Base-by-base conservation (phyloP, 2,888 invertebrate genomes). In the Tillus elongatus region DNA sequence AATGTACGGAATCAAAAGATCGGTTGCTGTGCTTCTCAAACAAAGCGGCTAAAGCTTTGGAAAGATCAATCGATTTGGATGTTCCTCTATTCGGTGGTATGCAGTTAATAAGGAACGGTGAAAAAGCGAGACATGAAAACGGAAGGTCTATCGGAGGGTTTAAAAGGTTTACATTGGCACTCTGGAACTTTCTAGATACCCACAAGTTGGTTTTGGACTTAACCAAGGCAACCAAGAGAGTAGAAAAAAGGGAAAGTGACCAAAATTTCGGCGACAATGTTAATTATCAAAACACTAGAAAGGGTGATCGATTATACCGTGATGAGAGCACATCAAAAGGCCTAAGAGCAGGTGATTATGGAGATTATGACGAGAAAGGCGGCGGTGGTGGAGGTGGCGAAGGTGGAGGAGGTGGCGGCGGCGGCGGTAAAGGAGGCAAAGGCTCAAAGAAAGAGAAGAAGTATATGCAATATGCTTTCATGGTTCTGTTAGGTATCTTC, bases 121-220 rank as follows among this genome's bases (percentile, higher is more conserved):
- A 53, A 39, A 26, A 31, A n/a, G 43, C 44, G 13, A 15, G 32
- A 28, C 31, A 37, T 34, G 37, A 44, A 37, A 41, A 45, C 12
- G 49, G 50, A 43, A 16, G 36, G 9, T 43, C 46, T 9, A 29
- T 44, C 12, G 42, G 45, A 4, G 54, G 52, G 26, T 41, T 54
- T 6, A 37, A 46, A 10, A 66, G 72, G 60, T 60, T 77, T 44
- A 66, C 66, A 34, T 63, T 61, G 37, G 70, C 75, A 50, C 67
- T 77, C 45, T 71, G 73, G 56, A 73, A 73, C 47, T 69, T 82
- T 45, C 65, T 79, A 55, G 71, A 73, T 46, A 74, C 79, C 2
- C 79, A 82, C 61, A 72, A 75, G 24, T 62, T 82, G 33, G 73
- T 74, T 36, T 67, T 81, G 60, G 78, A 80, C 53, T 68, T 80